A percentile compares a stretch with the other conserved stretches of the same genome.
Evolutionary conservation across 2,113 vertebrate genomes (phyloP).

Genomic region (Oplegnathus fasciatus): DNA sequence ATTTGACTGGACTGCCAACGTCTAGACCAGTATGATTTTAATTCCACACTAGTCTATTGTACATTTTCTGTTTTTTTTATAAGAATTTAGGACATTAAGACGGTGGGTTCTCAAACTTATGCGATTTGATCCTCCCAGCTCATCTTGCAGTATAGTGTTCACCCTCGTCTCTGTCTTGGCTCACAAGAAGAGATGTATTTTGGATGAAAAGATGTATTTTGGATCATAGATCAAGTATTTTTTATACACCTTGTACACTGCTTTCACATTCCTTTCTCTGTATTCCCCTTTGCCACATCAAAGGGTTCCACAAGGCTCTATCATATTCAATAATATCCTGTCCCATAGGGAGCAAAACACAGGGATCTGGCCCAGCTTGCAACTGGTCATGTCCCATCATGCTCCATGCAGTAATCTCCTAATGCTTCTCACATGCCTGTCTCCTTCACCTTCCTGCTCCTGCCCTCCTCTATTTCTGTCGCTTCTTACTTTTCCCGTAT

Average conservation of each 20-base stretch:
- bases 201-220: slow-evolving; percentile 6
- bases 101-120: not conserved
- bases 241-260: not conserved
- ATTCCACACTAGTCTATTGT: not conserved
- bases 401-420: slow-evolving; percentile 76
- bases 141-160: not conserved
- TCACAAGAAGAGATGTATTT: slow-evolving; percentile 1
- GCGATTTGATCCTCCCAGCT: not conserved
- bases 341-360: slow-evolving; percentile 38
- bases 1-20: slow-evolving; percentile 4
- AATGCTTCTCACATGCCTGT: slow-evolving; percentile 79
- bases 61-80: not conserved
- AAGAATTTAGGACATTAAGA: slow-evolving; percentile 6
- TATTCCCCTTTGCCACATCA: not conserved
- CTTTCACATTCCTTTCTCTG: not conserved
- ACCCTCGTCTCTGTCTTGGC: not conserved
- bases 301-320: not conserved
- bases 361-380: slow-evolving; percentile 46
- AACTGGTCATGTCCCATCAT: slow-evolving; percentile 78
- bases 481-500: slow-evolving; percentile 13
- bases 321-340: slow-evolving; percentile 23
- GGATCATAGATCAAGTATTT: not conserved
- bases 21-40: slow-evolving; percentile 21
- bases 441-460: slow-evolving; percentile 55
- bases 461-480: slow-evolving; percentile 32